Base-by-base conservation (phyloP, 2,888 invertebrate genomes). In the Diarsia mendica region DNA sequence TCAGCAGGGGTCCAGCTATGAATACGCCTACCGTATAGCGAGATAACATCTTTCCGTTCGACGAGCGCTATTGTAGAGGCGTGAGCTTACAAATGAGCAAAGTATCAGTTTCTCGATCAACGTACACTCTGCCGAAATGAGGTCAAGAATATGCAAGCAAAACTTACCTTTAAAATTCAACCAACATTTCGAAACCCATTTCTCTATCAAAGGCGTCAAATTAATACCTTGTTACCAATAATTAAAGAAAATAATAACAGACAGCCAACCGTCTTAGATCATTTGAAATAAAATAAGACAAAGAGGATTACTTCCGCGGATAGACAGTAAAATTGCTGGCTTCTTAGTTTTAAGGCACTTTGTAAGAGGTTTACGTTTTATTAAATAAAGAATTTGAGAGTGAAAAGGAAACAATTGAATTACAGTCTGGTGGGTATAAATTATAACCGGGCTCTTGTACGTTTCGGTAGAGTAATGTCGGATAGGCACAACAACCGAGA, bases 331-430 rank as follows among this genome's bases (percentile, higher is more conserved):
- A 79, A 79, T 79, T 67, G 28, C 55, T 73, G 64, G 44, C 58
- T 63, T 70, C 72, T 72, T 65, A 76, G 73, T 82, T 77, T 67
- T 78, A 77, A 76, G 77, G 69, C 67, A 76, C 58, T 75, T 81
- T 68, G 65, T 72, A 80, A 86, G 63, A 70, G 67, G 71, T 71
- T 82, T 68, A 80, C 63, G 65, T 78, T 82, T 84, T 84, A 86
- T 78, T 72, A 53, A 70, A 75, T 77, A 67, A 67, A 72, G 39
- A 72, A 63, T 64, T 80, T 55, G 13, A 51, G 63, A 28, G 39
- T n/a, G 48, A 73, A 70, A 71, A 60, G 64, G 71, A 64, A 72
- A 65, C 58, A 73, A 75, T 75, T 73, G 51, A 69, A 61, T 79
- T 60, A 66, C 51, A 49, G 46, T 67, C n/a, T 70, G 20, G 48